Conservation (phyloP, 53 echinoderm and acorn worm genomes). For the Paelopatides confundens region DNA sequence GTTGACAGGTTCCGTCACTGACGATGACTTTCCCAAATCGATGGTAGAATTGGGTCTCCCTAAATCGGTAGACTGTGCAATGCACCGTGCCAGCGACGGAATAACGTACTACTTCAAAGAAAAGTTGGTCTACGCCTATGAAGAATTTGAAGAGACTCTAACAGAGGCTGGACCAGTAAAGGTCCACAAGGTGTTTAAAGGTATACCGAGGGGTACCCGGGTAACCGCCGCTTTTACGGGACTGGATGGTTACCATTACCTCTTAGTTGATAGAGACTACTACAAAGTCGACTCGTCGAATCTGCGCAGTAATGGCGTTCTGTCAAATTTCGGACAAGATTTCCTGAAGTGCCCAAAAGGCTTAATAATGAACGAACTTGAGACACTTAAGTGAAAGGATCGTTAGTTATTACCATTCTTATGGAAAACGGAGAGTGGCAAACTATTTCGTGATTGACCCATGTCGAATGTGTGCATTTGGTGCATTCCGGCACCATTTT, state of each 20-base stretch:
- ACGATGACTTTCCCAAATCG: constrained; percentile 18
- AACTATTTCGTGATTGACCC: too few species aligned
- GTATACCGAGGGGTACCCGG: constrained; percentile 52
- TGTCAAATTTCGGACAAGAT: constrained; percentile 35
- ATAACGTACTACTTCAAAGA: constrained; percentile 65
- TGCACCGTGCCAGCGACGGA: constrained; percentile 58
- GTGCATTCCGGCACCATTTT: too few species aligned
- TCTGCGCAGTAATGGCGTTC: not conserved
- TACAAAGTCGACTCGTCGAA: constrained; percentile 7
- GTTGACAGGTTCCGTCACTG: not conserved
- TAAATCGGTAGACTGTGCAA: constrained; percentile 35
- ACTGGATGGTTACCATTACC: constrained; percentile 19
- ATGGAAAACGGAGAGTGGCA: too few species aligned
- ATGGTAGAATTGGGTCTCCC: constrained; percentile 21
- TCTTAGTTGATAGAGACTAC: constrained; percentile 14
- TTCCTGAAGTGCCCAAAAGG: constrained; percentile 40
- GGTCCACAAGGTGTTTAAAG: constrained; percentile 48
- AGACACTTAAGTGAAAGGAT: too few species aligned
- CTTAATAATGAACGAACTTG: too few species aligned
- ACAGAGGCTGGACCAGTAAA: not conserved
- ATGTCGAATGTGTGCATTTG: too few species aligned
- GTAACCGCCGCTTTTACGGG: constrained; percentile 59
- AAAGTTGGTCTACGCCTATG: constrained; percentile 40
- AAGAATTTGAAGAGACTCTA: constrained; percentile 47
- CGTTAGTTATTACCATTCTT: too few species aligned